Conservation (phyloP, 2,797 vertebrate species). For the Sylvilagus floridanus region DNA sequence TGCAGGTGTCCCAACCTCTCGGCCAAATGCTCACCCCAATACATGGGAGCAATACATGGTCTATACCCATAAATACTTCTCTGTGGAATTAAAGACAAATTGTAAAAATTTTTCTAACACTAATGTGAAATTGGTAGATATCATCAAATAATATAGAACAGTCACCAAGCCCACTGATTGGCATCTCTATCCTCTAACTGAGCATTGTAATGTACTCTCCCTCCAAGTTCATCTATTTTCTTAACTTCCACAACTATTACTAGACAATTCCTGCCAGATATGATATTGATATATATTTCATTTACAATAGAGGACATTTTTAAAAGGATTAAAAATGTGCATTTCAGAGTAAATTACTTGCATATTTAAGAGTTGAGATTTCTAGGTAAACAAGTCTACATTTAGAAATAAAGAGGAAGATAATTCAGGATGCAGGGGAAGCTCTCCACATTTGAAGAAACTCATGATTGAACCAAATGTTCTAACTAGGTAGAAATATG, state of each 20-base stretch:
- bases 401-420: slow-evolving; percentile 29
- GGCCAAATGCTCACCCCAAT: too few relatives aligned
- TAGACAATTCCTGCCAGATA: not conserved
- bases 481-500: not conserved
- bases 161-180: not conserved
- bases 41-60: too few relatives aligned
- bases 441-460: not conserved
- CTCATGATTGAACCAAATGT: not conserved
- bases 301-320: not conserved
- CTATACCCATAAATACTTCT: not conserved
- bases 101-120: not conserved
- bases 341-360: slow-evolving; percentile 43
- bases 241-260: slow-evolving; percentile 8
- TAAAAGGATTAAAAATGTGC: slow-evolving; percentile 1
- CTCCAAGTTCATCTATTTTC: not conserved
- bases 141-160: not conserved
- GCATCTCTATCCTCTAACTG: not conserved
- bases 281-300: not conserved
- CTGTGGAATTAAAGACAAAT: not conserved
- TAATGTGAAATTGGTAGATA: not conserved
- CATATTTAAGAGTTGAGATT: not conserved
- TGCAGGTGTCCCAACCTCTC: too few relatives aligned
- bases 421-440: not conserved
- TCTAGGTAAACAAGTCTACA: not conserved
- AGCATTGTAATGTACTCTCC: not conserved